Base-by-base conservation (phyloP, 1,140 invertebrate species). In the Grapholita molesta region DNA sequence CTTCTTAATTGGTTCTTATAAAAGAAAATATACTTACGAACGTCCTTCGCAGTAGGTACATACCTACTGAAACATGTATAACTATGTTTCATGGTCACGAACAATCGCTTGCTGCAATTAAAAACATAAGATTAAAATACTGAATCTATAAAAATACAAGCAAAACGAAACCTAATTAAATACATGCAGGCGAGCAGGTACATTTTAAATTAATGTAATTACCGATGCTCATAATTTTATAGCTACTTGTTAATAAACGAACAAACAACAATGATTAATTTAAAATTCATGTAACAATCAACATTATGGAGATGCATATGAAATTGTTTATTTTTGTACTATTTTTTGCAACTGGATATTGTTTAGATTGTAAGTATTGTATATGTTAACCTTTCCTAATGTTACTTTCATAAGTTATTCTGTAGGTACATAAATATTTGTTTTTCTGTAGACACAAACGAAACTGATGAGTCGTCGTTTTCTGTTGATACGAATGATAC, bases 251-350 rank as follows among this genome's bases (percentile, higher is more conserved):
- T 64, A 67, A 64, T 69, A 24, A 68, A 66, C 18, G 32, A 53
- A 69, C 65, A 69, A 28, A 33, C 52, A 30, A 35, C 48, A 35
- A 42, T 64, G 11, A 67, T 32, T 57, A 30, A 73, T 65, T 42
- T 67, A 25, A 55, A 69, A 32, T 64, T 64, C n/a, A 24, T 32
- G 23, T 30, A 68, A 74, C 65, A 71, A 80, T 81, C 77, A 75
- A 75, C 70, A 75, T 72, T 66, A 74, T 75, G 61, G 42, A 79
- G 24, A 70, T 81, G 61, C 48, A 72, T 70, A 48, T 48, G 42
- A n/a, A 18, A 48, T 48, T 48, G 0, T 48, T 21, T 9, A 21
- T 48, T 48, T 48, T 48, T n/a, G n/a, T 21, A 21, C 18, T 48
- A 48, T n/a, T 48, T 21, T 48, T 21, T 9, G 42, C 15, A 48